Conservation (phyloP, 2,797 vertebrate genomes). For the Mycteria americana region DNA sequence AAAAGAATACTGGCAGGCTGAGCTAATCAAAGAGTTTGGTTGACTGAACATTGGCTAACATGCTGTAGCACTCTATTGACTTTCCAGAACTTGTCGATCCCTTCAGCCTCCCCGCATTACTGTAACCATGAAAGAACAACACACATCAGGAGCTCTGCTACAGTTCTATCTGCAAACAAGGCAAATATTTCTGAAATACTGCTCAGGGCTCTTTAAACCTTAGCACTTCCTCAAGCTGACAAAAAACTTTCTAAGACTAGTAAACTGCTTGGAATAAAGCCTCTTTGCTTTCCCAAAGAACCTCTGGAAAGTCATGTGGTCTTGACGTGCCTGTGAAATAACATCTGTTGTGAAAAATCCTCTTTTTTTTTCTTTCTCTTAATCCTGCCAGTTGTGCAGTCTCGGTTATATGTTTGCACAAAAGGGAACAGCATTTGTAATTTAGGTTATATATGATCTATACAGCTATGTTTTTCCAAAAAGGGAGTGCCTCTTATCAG, state of each 20-base stretch:
- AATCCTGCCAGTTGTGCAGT: background rate
- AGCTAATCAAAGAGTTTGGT: conserved; percentile 4
- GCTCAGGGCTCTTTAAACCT: background rate
- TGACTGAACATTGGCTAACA: conserved; percentile 2
- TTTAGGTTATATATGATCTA: background rate
- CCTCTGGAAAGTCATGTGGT: background rate
- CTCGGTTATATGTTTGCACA: background rate
- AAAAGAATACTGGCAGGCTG: conserved; percentile 1
- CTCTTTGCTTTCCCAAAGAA: background rate
- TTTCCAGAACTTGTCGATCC: background rate
- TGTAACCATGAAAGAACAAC: background rate
- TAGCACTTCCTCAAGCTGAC: background rate
- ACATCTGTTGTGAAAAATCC: background rate
- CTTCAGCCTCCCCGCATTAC: background rate
- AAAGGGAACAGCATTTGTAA: background rate
- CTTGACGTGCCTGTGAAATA: background rate
- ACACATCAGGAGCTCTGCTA: background rate
- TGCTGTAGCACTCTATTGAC: background rate
- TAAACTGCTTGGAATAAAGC: background rate
- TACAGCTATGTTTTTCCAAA: background rate
- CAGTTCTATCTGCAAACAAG: background rate
- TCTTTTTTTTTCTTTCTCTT: background rate
- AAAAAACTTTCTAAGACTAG: background rate
- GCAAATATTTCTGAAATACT: background rate
- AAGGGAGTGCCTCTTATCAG: background rate